Conservation (phyloP, 1,140 invertebrate species). For the Drosophila subobscura region DNA sequence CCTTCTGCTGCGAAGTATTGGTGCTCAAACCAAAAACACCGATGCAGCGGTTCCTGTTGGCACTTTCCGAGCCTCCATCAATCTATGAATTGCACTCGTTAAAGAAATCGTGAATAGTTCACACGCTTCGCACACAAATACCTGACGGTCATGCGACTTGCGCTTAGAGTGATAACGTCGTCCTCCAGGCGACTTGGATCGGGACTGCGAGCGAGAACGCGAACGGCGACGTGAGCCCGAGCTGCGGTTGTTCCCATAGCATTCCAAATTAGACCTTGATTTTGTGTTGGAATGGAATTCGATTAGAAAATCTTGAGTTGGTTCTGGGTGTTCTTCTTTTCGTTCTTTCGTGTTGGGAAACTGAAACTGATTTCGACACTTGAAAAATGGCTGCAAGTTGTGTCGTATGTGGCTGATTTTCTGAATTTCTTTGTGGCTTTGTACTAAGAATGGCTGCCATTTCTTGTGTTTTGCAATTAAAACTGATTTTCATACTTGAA, state of each 20-base stretch:
- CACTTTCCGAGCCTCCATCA: constrained; percentile 87
- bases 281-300: constrained; percentile 61
- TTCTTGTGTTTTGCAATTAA: background rate
- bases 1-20: constrained; percentile 95
- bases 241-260: constrained; percentile 33
- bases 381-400: constrained; percentile 29
- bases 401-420: constrained; percentile 28
- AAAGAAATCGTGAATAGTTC: constrained; percentile 32
- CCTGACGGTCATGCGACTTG: constrained; percentile 41
- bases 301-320: constrained; percentile 56
- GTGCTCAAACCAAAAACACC: constrained; percentile 97
- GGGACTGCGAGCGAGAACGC: constrained; percentile 33
- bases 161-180: constrained; percentile 38
- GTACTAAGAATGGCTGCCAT: too few species aligned
- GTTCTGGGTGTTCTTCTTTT: constrained; percentile 46
- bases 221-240: constrained; percentile 39
- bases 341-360: constrained; percentile 5
- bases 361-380: constrained; percentile 12
- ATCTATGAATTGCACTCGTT: background rate
- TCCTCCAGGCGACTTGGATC: constrained; percentile 14
- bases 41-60: constrained; percentile 93
- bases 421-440: background rate
- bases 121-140: constrained; percentile 13
- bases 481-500: background rate
- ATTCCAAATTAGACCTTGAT: constrained; percentile 65